A percentile compares a stretch with the other conserved stretches of the same genome.
Conservation (phyloP, 1,140 invertebrate species). For the Solen grandis region DNA sequence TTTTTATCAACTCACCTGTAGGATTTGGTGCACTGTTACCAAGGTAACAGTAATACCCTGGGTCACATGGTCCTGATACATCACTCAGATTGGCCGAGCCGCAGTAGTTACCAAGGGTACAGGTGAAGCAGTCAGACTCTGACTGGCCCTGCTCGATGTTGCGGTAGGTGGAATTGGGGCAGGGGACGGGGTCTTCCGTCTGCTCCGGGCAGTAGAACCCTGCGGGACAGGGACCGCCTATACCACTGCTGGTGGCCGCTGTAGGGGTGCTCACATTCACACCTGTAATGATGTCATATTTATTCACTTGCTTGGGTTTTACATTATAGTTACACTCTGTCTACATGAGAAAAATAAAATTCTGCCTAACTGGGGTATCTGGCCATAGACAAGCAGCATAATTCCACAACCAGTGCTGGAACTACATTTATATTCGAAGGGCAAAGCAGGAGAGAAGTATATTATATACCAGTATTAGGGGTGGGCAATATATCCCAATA, state of each 20-base stretch:
- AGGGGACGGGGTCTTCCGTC: constrained; percentile 73
- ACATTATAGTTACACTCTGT: no score
- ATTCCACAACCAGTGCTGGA: no score
- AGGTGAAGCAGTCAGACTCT: constrained; percentile 67
- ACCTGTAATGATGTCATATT: constrained; percentile 59
- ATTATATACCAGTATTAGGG: neutral
- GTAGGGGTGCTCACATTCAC: constrained; percentile 75
- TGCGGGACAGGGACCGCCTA: constrained; percentile 76
- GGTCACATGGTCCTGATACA: constrained; percentile 68
- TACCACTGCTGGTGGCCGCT: constrained; percentile 67
- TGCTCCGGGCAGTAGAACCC: constrained; percentile 74
- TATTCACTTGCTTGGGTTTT: neutral
- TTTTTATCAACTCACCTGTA: constrained; percentile 65
- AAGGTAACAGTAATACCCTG: constrained; percentile 74
- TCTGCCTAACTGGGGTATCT: no score
- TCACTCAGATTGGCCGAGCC: constrained; percentile 64
- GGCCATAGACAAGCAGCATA: no score
- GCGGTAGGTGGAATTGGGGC: constrained; percentile 75
- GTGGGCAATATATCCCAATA: no score
- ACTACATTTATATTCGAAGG: no score
- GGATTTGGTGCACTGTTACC: constrained; percentile 72
- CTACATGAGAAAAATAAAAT: no score
- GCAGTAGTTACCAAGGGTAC: constrained; percentile 75
- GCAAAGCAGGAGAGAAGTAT: neutral
- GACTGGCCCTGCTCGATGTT: constrained; percentile 60